Evolutionary conservation across 2,888 invertebrate genomes (phyloP).

Genomic region (Lottia scabra): DNA sequence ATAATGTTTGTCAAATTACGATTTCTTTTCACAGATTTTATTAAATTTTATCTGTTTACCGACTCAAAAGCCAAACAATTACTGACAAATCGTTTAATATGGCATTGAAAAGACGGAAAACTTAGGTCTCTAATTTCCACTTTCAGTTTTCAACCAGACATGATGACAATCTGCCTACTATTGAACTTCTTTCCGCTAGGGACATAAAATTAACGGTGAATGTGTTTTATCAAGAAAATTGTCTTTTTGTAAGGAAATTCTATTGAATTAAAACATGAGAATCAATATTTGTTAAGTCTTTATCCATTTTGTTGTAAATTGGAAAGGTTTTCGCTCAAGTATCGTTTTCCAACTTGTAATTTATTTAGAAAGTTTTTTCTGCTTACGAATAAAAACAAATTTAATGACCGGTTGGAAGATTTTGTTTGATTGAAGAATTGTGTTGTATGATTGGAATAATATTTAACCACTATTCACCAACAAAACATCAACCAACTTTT

Average conservation of each 20-base stretch:
- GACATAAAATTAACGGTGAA: neutral
- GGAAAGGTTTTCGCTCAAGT: neutral
- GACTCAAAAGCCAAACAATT: too few relatives aligned
- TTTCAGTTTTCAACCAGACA: too few relatives aligned
- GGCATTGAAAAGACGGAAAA: too few relatives aligned
- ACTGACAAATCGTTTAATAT: too few relatives aligned
- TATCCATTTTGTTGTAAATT: conserved; percentile 3
- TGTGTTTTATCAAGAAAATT: neutral
- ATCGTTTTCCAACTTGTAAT: neutral
- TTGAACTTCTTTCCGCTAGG: too few relatives aligned
- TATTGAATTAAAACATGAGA: neutral
- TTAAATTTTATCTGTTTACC: too few relatives aligned
- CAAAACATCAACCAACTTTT: neutral
- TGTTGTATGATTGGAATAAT: neutral
- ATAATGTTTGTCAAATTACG: too few relatives aligned
- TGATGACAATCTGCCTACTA: too few relatives aligned
- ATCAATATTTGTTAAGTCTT: conserved; percentile 1
- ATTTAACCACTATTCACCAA: conserved; percentile 4
- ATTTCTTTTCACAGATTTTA: too few relatives aligned
- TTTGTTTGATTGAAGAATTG: neutral
- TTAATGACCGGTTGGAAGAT: neutral
- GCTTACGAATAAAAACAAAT: neutral
- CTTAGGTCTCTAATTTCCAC: too few relatives aligned
- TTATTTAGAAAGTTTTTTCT: too few relatives aligned
- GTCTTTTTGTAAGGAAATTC: neutral